Conservation (phyloP, 2,888 invertebrate species). For the Dicranocentrus wangi region DNA sequence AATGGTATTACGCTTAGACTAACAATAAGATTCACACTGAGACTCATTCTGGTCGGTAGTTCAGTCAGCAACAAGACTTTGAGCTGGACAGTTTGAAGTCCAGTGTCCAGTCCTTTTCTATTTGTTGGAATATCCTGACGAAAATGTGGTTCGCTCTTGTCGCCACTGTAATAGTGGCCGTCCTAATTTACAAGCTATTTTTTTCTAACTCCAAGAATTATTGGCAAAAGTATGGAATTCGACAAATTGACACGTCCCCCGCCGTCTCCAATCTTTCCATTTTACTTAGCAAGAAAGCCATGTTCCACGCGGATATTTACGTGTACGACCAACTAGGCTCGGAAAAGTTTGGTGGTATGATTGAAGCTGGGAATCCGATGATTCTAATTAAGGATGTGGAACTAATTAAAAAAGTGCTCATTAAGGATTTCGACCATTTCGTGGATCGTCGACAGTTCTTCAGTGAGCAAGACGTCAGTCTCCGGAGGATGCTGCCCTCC, state of each 20-base stretch:
- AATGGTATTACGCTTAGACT: too few species aligned
- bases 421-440: slow-evolving; percentile 62
- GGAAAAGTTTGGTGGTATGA: slow-evolving; percentile 13
- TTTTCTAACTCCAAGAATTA: neutral
- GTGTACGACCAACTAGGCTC: neutral
- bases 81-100: too few species aligned
- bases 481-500: slow-evolving; percentile 15
- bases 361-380: neutral
- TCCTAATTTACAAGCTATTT: neutral
- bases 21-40: too few species aligned
- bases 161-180: neutral
- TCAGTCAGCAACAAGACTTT: too few species aligned
- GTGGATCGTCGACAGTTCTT: slow-evolving; percentile 24
- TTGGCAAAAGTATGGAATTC: slow-evolving; percentile 3
- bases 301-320: neutral
- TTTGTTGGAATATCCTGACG: too few species aligned
- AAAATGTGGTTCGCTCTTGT: slow-evolving; percentile 9
- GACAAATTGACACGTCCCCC: neutral
- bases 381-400: slow-evolving; percentile 56
- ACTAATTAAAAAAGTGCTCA: slow-evolving; percentile 36
- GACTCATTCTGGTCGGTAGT: too few species aligned
- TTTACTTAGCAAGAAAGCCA: neutral
- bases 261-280: neutral
- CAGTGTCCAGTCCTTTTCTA: too few species aligned
- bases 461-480: neutral